Evolutionary conservation across 2,113 vertebrate genomes (phyloP).

Genomic region (Myotis brandtii): DNA sequence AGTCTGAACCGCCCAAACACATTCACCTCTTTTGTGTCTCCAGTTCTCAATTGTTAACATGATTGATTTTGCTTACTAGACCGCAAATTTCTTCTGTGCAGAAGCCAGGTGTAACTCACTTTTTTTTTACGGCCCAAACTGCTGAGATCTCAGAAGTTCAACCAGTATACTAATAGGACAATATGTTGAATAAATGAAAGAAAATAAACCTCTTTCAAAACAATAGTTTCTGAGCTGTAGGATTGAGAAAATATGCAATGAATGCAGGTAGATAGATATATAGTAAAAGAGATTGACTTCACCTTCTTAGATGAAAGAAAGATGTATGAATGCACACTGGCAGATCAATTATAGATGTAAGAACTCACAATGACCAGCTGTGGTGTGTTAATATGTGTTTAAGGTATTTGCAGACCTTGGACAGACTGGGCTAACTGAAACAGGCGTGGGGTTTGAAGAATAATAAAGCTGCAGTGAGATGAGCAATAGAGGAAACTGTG

Average conservation of each 20-base stretch:
- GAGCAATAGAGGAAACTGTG: slow-evolving; percentile 34
- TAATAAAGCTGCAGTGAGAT: slow-evolving; percentile 22
- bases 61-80: background rate
- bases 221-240: background rate
- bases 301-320: background rate
- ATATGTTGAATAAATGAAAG: background rate
- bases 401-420: background rate
- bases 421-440: slow-evolving; percentile 29
- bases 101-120: background rate
- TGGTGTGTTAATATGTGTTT: slow-evolving; percentile 14
- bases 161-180: background rate
- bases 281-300: background rate
- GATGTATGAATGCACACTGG: background rate
- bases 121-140: background rate
- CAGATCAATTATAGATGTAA: background rate
- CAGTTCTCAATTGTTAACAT: background rate
- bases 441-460: background rate
- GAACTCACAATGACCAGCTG: background rate
- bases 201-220: background rate
- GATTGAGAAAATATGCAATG: background rate
- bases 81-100: background rate
- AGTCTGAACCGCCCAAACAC: background rate
- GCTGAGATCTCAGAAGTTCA: background rate
- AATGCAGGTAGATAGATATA: background rate
- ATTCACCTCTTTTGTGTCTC: background rate